Base-by-base conservation (phyloP, 1,140 invertebrate species). In the Neomicropteryx cornuta region DNA sequence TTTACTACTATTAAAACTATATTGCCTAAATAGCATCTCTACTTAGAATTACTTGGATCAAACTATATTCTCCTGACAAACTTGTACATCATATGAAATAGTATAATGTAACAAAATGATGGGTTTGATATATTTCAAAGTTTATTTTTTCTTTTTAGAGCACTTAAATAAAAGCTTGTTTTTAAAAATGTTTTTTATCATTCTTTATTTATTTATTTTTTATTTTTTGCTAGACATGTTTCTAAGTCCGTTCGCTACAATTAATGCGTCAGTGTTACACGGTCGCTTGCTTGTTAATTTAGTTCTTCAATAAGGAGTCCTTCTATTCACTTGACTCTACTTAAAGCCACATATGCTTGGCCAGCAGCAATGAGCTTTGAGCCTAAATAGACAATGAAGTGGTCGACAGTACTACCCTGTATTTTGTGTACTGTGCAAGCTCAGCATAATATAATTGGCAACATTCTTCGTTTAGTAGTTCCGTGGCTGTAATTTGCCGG, bases 391-490 rank as follows among this genome's bases (percentile, higher is more conserved):
- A 51, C 36, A 5, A 51, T 44, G 6, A 40, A 46, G 36, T 42
- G 22, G 18, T 51, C 45, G 4, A 45, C 45, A 18, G 49, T 50
- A 28, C 33, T 38, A 13, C 50, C 50, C 37, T 52, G 51, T 35
- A 52, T 42, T 38, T 52, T 52, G 28, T 52, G 51, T 5, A 52
- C 47, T 14, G 51, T 52, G 5, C 21, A 45, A 5, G 48, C 51
- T 45, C 46, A 50, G n/a, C 38, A 38, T 20, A 53, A 33, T 6
- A 53, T 53, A 31, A 54, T 5, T 43, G 44, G 49, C 18, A 53
- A 27, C 44, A 44, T 48, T 42, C 39, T 18, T 41, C 47, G n/a
- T n/a, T n/a, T n/a, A n/a, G n/a, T 13, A 35, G 54, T 56, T 38
- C 45, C 49, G 34, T 42, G 43, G 16, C 33, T 39, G 4, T 21